Base-by-base conservation (phyloP, 2,113 vertebrate species). In the Martes martes region DNA sequence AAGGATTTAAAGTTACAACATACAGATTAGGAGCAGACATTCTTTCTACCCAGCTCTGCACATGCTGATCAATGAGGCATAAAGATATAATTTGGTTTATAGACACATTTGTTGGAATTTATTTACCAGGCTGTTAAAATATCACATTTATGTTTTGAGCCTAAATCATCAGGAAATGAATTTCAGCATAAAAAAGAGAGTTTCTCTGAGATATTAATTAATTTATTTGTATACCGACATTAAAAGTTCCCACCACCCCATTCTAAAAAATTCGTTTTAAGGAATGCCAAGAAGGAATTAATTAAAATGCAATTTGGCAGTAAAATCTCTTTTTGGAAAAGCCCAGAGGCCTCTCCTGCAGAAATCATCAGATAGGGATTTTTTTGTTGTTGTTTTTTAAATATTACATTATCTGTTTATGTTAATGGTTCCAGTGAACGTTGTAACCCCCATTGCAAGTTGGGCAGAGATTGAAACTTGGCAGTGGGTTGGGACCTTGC, bases 51-150 rank as follows among this genome's bases (percentile, higher is more conserved):
- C 87, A 61, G 65, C 74, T 98, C 88, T 9, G 31, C 1, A n/a
- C 95, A 28, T 87, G 33, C 59, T 93, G 83, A 94, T 95, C 80
- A 98, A 92, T 84, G 84, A 97, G 33, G 95, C 86, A 55, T 71
- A 88, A 95, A 95, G 80, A 92, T 95, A 73, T 45, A 94, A 97
- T 63, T 78, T 96, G 86, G 86, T 94, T 97, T 97, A 61, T 92
- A 80, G 52, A 97, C 90, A 36, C 13, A 96, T 45, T 95, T 92
- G 59, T 90, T 91, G 61, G 57, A 57, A 52, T 95, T 36, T 73
- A 96, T 88, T 95, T 97, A 81, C n/a, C 81, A 33, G n/a, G 63
- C 57, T 90, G 73, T 94, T 96, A 39, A 39, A 96, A 92, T 89
- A 45, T 23, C 9, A 84, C 31, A 11, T 91, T 97, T 61, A 39